Evolutionary conservation across 2,113 vertebrate species (phyloP).

Genomic region (Dicrurus megarhynchus): DNA sequence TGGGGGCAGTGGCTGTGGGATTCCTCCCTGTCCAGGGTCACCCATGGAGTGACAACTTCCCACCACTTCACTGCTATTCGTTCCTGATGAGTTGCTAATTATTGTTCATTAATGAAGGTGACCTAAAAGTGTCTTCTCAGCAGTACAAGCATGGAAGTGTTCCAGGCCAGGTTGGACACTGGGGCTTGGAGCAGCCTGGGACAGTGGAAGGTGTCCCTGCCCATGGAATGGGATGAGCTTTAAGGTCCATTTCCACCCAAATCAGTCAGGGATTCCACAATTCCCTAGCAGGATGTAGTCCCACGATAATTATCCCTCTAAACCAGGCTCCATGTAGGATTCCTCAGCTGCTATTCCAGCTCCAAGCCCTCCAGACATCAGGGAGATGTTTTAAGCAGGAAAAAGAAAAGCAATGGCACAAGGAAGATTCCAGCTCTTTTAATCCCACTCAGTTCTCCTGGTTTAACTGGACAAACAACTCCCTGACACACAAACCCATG

Average conservation of each 20-base stretch:
- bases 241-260: background rate
- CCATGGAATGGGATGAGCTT: background rate
- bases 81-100: background rate
- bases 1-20: background rate
- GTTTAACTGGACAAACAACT: background rate
- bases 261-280: background rate
- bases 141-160: background rate
- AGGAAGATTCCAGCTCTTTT: background rate
- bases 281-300: background rate
- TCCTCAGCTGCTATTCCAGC: background rate
- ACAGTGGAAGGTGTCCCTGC: background rate
- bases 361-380: background rate
- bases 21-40: background rate
- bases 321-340: background rate
- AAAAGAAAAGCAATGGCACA: background rate
- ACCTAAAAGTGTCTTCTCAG: background rate
- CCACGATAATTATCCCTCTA: background rate
- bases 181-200: background rate
- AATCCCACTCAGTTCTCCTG: background rate
- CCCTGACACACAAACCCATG: background rate
- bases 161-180: background rate
- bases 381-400: background rate
- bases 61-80: background rate
- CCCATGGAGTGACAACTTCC: background rate
- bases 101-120: background rate